A percentile compares a stretch with the other conserved stretches of the same genome.
Evolutionary conservation across 2,113 vertebrate species (phyloP).

Genomic region (Eulacestoma nigropectus): DNA sequence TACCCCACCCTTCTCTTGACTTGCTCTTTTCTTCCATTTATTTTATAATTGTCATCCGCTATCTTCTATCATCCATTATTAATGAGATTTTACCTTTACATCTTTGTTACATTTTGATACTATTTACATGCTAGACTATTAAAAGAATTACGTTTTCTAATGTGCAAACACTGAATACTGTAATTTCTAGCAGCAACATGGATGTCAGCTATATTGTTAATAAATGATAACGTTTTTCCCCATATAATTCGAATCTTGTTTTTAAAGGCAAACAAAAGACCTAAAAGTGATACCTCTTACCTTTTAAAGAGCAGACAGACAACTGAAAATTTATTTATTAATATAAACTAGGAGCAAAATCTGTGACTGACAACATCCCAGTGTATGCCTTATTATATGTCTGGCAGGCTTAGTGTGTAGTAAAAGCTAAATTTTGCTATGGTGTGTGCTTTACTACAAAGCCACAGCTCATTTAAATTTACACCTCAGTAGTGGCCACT

Average conservation of each 20-base stretch:
- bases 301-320: not conserved
- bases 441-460: not conserved
- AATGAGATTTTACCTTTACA: not conserved
- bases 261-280: not conserved
- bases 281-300: not conserved
- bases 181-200: not conserved
- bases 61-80: not conserved
- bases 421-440: not conserved
- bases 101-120: not conserved
- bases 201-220: not conserved
- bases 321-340: not conserved
- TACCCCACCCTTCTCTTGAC: not conserved
- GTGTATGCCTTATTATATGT: not conserved
- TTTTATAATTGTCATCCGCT: not conserved
- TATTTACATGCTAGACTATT: not conserved
- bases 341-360: not conserved
- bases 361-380: not conserved
- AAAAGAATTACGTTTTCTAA: not conserved
- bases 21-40: not conserved
- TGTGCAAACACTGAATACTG: not conserved
- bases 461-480: not conserved
- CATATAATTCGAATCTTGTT: not conserved
- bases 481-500: not conserved
- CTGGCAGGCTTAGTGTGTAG: not conserved
- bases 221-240: not conserved